A percentile compares a stretch with the other conserved stretches of the same genome.
Conservation (phyloP, 2,888 invertebrate genomes). For the Pocota personata region DNA sequence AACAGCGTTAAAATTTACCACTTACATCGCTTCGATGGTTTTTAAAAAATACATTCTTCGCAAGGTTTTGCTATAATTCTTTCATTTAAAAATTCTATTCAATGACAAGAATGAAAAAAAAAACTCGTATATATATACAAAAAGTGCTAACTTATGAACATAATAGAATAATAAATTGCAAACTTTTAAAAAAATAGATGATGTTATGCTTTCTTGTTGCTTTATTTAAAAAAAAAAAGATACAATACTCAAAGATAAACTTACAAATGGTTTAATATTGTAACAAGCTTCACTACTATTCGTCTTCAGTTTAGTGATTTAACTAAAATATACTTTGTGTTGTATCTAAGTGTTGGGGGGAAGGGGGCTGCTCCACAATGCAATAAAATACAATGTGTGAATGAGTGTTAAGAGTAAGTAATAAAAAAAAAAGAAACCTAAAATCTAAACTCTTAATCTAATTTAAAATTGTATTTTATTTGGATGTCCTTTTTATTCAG, state of each 20-base stretch:
- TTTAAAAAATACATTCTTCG: neutral
- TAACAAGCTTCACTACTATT: constrained; percentile 3
- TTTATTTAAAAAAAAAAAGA: neutral
- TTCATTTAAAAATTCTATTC: neutral
- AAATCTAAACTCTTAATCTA: constrained; percentile 47
- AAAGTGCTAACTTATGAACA: constrained; percentile 33
- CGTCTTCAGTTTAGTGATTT: neutral
- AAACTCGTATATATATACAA: constrained; percentile 57
- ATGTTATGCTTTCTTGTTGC: neutral
- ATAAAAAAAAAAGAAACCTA: constrained; percentile 9
- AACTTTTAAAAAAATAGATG: neutral
- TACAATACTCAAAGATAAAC: constrained; percentile 9
- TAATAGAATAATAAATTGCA: constrained; percentile 11
- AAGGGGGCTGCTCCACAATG: neutral
- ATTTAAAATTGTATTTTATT: constrained; percentile 42
- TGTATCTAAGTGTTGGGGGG: neutral
- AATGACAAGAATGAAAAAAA: constrained; percentile 12
- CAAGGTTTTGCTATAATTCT: neutral
- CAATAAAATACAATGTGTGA: neutral
- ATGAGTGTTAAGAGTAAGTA: neutral
- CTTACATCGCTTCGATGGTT: neutral
- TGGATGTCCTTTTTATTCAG: constrained; percentile 19
- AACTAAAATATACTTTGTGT: constrained; percentile 1
- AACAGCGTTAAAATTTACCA: neutral
- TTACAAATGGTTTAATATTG: neutral